Percentiles rank a stretch among this genome's conserved stretches.
These are phyloP conservation scores for Chondrosia reniformis DNA, from an alignment of 37 sponge, comb jelly and placozoan species.

Conservation along the genomic window DNA sequence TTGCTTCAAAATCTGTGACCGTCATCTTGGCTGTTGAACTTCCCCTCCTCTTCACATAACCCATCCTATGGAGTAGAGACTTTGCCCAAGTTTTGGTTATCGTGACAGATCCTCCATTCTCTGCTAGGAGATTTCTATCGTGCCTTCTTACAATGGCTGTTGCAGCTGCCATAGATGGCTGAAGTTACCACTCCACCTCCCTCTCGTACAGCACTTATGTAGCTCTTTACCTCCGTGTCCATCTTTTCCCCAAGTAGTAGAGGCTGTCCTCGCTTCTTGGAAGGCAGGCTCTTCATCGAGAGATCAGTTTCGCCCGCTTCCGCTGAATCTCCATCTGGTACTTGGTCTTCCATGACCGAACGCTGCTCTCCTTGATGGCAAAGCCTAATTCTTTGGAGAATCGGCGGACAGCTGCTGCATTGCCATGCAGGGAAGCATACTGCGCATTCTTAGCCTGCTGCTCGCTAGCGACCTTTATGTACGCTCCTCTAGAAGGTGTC, in stretches of 20 bases:
- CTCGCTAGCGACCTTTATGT: neutral
- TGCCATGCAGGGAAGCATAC: neutral
- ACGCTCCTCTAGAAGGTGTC: neutral
- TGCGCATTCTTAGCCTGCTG: neutral
- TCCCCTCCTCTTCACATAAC: conserved; percentile 18
- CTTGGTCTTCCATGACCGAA: neutral
- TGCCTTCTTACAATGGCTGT: conserved; percentile 21
- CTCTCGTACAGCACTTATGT: conserved; percentile 1
- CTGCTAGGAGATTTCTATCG: conserved; percentile 14
- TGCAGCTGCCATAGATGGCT: conserved; percentile 22
- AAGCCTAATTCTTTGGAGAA: neutral
- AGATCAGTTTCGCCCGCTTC: neutral
- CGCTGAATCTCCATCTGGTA: neutral
- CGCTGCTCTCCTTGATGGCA: neutral
- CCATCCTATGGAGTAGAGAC: conserved; percentile 14
- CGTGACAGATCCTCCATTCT: conserved; percentile 14
- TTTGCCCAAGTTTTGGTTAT: conserved; percentile 18
- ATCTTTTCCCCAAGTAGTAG: conserved; percentile 5
- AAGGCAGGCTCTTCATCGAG: neutral
- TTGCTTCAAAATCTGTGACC: conserved; percentile 1
- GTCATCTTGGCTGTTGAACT: conserved; percentile 23
- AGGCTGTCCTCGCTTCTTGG: conserved; percentile 5
- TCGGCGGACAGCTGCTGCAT: neutral
- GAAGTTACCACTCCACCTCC: conserved; percentile 3
- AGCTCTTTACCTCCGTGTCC: neutral